Evolutionary conservation across 2,797 vertebrate genomes (phyloP).

Genomic region (Tangara arthus): DNA sequence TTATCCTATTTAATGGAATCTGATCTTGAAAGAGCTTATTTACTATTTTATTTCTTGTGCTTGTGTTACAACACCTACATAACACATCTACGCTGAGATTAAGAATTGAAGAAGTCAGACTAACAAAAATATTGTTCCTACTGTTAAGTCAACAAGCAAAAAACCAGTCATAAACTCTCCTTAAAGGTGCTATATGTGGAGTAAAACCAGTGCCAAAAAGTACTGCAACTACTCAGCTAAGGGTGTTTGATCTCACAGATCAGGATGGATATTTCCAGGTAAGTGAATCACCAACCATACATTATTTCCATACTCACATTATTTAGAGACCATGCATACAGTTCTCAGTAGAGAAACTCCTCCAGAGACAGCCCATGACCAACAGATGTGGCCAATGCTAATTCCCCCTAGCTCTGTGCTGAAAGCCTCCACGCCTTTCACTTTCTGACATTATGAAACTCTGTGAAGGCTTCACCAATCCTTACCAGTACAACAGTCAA

Average conservation of each 20-base stretch:
- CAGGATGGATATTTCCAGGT: not conserved
- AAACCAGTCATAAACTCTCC: not conserved
- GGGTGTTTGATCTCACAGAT: not conserved
- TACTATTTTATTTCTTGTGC: not conserved
- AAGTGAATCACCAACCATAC: not conserved
- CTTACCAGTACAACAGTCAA: not conserved
- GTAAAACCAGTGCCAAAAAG: not conserved
- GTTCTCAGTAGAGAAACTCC: not conserved
- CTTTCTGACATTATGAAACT: not conserved
- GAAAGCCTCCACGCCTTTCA: not conserved
- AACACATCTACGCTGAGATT: not conserved
- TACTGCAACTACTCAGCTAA: not conserved
- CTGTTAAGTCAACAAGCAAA: not conserved
- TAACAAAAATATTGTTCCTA: not conserved
- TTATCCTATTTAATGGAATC: not conserved
- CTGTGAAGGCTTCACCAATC: not conserved
- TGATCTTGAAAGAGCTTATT: not conserved
- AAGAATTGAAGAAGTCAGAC: not conserved
- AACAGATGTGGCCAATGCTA: not conserved
- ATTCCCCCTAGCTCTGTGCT: not conserved
- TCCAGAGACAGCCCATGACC: not conserved
- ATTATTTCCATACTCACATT: not conserved
- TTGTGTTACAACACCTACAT: not conserved
- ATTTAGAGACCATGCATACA: accelerated
- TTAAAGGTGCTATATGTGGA: not conserved